Evolutionary conservation across 2,888 invertebrate species (phyloP).

Genomic region (Rotaria macrura): DNA sequence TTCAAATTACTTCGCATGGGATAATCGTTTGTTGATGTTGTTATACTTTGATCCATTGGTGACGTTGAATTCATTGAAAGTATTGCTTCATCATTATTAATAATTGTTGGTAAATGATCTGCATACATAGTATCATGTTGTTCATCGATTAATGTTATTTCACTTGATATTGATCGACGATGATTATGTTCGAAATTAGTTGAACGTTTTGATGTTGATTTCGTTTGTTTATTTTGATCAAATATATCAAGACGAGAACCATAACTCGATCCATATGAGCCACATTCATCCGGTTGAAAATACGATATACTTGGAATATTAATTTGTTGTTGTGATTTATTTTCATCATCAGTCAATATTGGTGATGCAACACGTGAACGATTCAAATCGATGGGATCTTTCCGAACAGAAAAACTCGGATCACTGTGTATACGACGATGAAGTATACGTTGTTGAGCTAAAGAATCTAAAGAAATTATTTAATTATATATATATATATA

Average conservation of each 20-base stretch:
- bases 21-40: background rate
- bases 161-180: background rate
- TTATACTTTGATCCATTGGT: background rate
- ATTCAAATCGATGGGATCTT: background rate
- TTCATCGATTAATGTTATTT: background rate
- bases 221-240: background rate
- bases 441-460: background rate
- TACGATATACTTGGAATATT: background rate
- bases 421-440: constrained; percentile 17
- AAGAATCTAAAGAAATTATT: background rate
- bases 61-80: background rate
- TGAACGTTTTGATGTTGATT: background rate
- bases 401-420: background rate
- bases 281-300: background rate
- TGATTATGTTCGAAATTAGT: background rate
- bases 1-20: background rate
- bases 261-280: constrained; percentile 15
- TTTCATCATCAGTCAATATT: background rate
- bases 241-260: background rate
- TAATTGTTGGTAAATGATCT: background rate
- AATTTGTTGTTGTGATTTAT: too few species aligned
- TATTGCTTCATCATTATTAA: background rate
- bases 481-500: too few species aligned
- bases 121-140: background rate
- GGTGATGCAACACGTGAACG: background rate